Conservation (phyloP, 1,140 invertebrate species). For the Euwallacea similis region DNA sequence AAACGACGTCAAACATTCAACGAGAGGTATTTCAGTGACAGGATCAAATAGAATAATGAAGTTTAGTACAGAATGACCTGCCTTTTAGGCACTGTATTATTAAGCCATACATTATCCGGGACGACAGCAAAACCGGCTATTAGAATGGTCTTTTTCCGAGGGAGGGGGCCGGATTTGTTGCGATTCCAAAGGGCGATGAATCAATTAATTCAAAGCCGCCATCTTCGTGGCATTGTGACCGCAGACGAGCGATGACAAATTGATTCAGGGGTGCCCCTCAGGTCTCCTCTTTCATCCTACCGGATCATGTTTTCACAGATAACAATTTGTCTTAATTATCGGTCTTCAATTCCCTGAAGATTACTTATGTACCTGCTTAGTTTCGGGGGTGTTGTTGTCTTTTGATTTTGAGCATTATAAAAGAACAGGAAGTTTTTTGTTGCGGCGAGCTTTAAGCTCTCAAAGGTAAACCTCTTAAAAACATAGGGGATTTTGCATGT, state of each 20-base stretch:
- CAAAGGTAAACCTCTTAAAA: conserved; percentile 16
- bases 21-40: conserved; percentile 35
- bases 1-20: conserved; percentile 29
- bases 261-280: not conserved
- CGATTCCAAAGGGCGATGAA: conserved; percentile 42
- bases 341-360: no score
- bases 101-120: conserved; percentile 52
- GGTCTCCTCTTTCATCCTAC: not conserved
- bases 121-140: conserved; percentile 49
- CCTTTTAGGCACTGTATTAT: conserved; percentile 55
- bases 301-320: no score
- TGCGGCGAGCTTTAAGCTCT: conserved; percentile 14
- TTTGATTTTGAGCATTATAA: not conserved
- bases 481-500: conserved; percentile 11
- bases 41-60: conserved; percentile 55
- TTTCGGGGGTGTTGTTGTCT: no score
- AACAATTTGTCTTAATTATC: no score
- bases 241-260: conserved; percentile 37
- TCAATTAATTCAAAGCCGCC: conserved; percentile 48
- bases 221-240: conserved; percentile 43
- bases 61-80: conserved; percentile 54
- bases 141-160: conserved; percentile 45
- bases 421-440: conserved; percentile 20
- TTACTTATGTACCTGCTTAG: no score
- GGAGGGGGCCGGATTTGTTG: conserved; percentile 19